Percentiles rank a stretch among this genome's conserved stretches.
These are phyloP conservation scores for Drosophila fuyamai DNA, from an alignment of 1,140 invertebrate species.

Conservation along the genomic window DNA sequence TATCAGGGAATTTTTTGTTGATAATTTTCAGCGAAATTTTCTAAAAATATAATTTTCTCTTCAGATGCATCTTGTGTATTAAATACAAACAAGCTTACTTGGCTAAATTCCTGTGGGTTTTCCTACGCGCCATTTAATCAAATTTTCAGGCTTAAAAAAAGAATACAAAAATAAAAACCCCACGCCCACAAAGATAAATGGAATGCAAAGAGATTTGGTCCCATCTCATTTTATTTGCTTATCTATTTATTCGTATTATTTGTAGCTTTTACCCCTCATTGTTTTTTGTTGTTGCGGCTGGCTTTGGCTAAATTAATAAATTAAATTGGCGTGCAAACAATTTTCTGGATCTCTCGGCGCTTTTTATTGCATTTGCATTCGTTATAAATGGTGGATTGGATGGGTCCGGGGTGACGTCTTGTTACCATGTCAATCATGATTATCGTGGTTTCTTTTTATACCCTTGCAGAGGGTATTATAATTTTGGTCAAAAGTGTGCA, in stretches of 20 bases:
- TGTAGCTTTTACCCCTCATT: constrained; percentile 25
- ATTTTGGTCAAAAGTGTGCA: no score
- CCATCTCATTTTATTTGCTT: constrained; percentile 25
- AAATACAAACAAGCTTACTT: background rate
- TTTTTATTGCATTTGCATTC: constrained; percentile 77
- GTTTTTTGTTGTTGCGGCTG: constrained; percentile 45
- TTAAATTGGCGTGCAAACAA: constrained; percentile 73
- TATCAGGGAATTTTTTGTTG: constrained; percentile 4
- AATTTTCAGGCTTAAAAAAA: constrained; percentile 21
- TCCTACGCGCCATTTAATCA: constrained; percentile 26
- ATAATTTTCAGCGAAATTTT: constrained; percentile 11
- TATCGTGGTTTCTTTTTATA: constrained; percentile 29
- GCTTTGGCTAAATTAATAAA: constrained; percentile 63
- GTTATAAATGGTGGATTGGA: constrained; percentile 36
- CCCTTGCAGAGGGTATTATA: no score
- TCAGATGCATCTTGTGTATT: background rate
- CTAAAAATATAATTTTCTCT: constrained; percentile 1
- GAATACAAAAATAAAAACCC: constrained; percentile 16
- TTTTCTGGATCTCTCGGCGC: constrained; percentile 47
- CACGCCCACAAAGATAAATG: constrained; percentile 22
- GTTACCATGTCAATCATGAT: constrained; percentile 70
- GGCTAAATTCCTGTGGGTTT: background rate
- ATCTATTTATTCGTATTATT: constrained; percentile 44
- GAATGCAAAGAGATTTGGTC: constrained; percentile 26
- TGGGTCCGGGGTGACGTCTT: background rate